phyloP scores from a whole-genome alignment of 2,113 vertebrate genomes.

The Willisornis vidua region DNA sequence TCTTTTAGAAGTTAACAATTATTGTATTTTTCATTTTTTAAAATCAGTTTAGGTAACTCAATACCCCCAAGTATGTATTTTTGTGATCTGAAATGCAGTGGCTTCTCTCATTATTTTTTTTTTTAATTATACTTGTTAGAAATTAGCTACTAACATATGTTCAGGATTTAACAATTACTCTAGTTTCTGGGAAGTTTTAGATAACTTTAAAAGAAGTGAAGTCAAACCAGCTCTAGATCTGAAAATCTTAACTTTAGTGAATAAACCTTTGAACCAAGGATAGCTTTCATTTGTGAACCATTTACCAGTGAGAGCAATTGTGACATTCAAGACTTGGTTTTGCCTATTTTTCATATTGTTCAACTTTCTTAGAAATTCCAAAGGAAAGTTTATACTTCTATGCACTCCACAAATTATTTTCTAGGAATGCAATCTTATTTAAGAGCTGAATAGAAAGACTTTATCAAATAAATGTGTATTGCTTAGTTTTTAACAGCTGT shows the following conservation, averaged over 20 bases:
- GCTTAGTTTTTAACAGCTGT: not conserved
- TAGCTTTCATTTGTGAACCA: not conserved
- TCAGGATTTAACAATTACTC: not conserved
- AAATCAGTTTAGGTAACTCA: not conserved
- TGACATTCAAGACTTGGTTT: not conserved
- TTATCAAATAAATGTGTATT: not conserved
- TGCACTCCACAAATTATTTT: not conserved
- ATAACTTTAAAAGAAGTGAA: not conserved
- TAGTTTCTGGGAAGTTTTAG: not conserved
- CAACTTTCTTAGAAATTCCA: not conserved
- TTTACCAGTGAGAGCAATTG: not conserved
- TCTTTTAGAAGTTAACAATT: not conserved
- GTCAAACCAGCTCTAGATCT: not conserved
- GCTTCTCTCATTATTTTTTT: not conserved
- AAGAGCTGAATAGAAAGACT: slow-evolving; percentile 18
- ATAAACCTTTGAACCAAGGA: not conserved
- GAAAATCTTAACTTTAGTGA: not conserved
- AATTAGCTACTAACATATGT: not conserved
- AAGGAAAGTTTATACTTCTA: not conserved
- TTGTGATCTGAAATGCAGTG: not conserved
- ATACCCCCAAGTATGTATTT: not conserved
- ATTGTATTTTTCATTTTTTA: not conserved
- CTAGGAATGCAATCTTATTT: not conserved
- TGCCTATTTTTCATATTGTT: not conserved
- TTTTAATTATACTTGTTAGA: not conserved